Base-by-base conservation (phyloP, 2,888 invertebrate species). In the Apodemia zela region DNA sequence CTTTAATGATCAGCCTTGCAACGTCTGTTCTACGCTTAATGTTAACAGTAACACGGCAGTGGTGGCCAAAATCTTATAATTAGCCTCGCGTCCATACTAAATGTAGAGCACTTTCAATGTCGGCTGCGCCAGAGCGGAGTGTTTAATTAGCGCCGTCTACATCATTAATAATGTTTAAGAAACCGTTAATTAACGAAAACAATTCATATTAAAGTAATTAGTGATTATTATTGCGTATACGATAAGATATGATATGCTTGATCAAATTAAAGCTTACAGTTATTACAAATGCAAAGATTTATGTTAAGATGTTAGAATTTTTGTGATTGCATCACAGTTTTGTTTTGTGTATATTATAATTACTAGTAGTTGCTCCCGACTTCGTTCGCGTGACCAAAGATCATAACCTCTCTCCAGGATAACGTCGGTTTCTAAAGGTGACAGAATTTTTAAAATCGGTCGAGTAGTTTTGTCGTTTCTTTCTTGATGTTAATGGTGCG, bases 91-190 rank as follows among this genome's bases (percentile, higher is more conserved):
- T 57, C 13, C 29, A n/a, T 15, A 25, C 57, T 25, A 25, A 29
- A 57, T 57, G 57, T 57, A 1, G 57, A 57, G 29, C 57, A 57
- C 57, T 57, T 57, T 57, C 57, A 57, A 57, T 57, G 57, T 57
- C 57, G 57, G 11, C 29, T 57, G 29, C 57, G 29, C 29, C 57
- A 57, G 25, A 25, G 57, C 29, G 15, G 25, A 25, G n/a, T 29
- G 25, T 29, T 29, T 29, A 57, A 29, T 57, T 57, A 57, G 25
- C 57, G 29, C 57, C 57, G 25, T n/a, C 47, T 47, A 57, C 57
- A 57, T 57, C 25, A 13, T 25, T 57, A 29, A 47, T 47, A 17
- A 25, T 57, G 18, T 57, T 57, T 25, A 57, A 47, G 17, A 47
- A 57, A 57, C 57, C 57, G 57, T 57, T 57, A 29, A 57, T 57